Evolutionary conservation across 2,797 vertebrate genomes (phyloP).

Genomic region (Phylloscopus collybita): DNA sequence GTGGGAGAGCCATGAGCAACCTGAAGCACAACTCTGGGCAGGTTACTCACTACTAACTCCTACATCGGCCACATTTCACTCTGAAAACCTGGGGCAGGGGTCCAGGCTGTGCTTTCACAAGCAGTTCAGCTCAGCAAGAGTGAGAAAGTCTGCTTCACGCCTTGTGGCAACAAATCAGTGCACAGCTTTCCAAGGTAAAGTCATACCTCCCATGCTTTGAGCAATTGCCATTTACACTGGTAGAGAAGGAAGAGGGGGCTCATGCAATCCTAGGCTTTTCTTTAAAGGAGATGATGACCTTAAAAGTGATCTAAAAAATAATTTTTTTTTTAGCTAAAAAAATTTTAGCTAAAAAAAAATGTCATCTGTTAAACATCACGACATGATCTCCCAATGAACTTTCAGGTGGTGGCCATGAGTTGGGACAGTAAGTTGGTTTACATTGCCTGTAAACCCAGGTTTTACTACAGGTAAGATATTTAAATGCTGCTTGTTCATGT

Average conservation of each 20-base stretch:
- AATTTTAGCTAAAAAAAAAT: not conserved
- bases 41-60: conserved; percentile 81
- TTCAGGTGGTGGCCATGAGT: not conserved
- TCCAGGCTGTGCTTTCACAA: conserved; percentile 70
- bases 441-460: not conserved
- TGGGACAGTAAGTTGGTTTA: not conserved
- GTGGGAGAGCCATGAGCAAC: conserved; percentile 24
- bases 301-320: not conserved
- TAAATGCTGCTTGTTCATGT: not conserved
- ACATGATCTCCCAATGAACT: not conserved
- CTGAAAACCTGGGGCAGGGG: conserved; percentile 73
- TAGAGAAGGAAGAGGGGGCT: not conserved
- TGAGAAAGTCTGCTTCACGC: conserved; percentile 27
- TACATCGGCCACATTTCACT: conserved; percentile 81
- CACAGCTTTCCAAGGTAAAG: conserved; percentile 24
- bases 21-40: conserved; percentile 44
- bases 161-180: not conserved
- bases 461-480: not conserved
- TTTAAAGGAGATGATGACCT: not conserved
- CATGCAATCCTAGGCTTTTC: not conserved
- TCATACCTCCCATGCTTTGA: not conserved
- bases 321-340: not conserved
- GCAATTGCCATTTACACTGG: not conserved
- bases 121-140: conserved; percentile 36
- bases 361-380: not conserved